Evolutionary conservation across 1,140 invertebrate genomes (phyloP).

Genomic region (Yoshiicerus persimilis): DNA sequence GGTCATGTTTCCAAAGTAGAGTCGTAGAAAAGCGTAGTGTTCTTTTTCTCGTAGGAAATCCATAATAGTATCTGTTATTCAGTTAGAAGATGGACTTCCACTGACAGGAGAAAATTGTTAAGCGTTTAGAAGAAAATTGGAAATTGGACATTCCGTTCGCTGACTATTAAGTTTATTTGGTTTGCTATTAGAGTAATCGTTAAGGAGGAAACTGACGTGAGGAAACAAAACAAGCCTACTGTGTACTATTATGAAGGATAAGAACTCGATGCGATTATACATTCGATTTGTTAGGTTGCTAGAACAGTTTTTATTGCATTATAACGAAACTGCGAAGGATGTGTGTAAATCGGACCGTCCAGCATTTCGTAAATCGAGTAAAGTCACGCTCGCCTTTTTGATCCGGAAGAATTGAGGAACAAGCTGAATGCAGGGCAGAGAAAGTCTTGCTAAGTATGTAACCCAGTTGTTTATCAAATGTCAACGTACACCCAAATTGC

Average conservation of each 20-base stretch:
- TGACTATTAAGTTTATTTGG: background rate
- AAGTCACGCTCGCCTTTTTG: background rate
- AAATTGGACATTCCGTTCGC: background rate
- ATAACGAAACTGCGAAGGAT: background rate
- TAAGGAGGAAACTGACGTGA: background rate
- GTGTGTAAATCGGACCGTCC: background rate
- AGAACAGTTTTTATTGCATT: background rate
- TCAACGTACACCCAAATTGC: background rate
- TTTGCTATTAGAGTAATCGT: background rate
- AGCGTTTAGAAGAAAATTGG: background rate
- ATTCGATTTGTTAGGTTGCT: background rate
- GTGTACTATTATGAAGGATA: no score
- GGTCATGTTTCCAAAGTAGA: background rate
- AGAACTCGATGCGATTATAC: background rate
- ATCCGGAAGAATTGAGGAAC: background rate
- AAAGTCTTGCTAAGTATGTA: background rate
- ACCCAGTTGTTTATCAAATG: background rate
- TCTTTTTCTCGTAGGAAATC: no score
- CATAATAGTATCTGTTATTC: background rate
- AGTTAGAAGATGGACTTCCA: background rate
- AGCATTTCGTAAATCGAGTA: background rate
- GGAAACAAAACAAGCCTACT: background rate
- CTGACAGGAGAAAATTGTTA: background rate
- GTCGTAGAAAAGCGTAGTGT: background rate
- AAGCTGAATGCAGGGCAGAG: background rate